phyloP scores from a whole-genome alignment of 2,888 invertebrate genomes.

The Epirrhoe alternata region DNA sequence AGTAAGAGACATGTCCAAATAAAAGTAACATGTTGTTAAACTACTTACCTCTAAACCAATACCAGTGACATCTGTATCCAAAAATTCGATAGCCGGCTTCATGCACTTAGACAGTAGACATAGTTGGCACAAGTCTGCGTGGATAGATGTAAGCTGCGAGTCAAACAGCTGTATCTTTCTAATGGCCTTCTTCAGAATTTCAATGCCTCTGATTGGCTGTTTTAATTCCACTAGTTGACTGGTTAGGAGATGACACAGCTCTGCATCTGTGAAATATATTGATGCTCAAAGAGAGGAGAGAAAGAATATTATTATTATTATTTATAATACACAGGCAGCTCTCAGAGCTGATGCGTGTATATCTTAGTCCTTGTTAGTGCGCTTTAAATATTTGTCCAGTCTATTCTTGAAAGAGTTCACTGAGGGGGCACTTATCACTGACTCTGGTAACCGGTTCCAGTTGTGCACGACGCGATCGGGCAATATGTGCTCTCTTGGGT shows the following conservation, averaged over 20 bases:
- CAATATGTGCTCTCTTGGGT: no score
- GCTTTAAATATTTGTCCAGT: no score
- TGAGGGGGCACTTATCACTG: no score
- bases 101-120: slow-evolving; percentile 96
- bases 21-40: not conserved
- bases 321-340: no score
- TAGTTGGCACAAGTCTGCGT: slow-evolving; percentile 96
- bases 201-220: slow-evolving; percentile 93
- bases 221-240: slow-evolving; percentile 91
- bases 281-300: not conserved
- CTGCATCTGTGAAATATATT: slow-evolving; percentile 88
- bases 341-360: no score
- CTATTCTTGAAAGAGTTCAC: no score
- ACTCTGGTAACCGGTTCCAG: no score
- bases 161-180: slow-evolving; percentile 94
- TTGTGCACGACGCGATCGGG: no score
- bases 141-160: slow-evolving; percentile 96
- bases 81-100: slow-evolving; percentile 94
- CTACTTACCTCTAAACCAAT: slow-evolving; percentile 92
- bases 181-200: slow-evolving; percentile 92
- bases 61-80: slow-evolving; percentile 96
- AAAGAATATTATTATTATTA: no score
- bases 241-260: slow-evolving; percentile 94
- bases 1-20: no score
- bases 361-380: no score